phyloP scores from a whole-genome alignment of 2,113 vertebrate genomes.

The Vulpes lagopus region DNA sequence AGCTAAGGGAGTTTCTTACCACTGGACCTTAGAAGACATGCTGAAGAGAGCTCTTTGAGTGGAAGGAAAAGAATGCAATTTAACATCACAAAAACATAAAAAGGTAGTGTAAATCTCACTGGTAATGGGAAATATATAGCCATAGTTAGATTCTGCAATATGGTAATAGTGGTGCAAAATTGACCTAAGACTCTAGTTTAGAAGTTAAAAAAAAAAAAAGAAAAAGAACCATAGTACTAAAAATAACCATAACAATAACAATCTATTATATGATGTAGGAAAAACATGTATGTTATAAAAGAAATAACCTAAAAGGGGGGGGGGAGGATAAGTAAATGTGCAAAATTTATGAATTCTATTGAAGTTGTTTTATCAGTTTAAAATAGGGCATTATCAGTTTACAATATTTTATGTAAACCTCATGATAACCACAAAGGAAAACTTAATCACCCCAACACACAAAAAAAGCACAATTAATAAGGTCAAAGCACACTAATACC shows the following conservation, averaged over 20 bases:
- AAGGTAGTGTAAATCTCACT: background rate
- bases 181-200: background rate
- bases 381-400: background rate
- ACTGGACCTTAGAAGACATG: background rate
- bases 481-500: background rate
- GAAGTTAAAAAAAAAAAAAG: background rate
- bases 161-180: background rate
- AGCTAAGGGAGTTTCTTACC: background rate
- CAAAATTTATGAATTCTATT: background rate
- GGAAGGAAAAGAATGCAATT: background rate
- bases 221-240: background rate
- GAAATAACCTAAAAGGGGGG: background rate
- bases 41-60: background rate
- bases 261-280: no score
- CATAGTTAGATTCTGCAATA: background rate
- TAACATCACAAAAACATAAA: background rate
- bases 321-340: background rate
- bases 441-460: background rate
- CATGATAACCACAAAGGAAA: background rate
- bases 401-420: background rate
- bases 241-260: no score
- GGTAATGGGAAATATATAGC: background rate
- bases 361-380: background rate
- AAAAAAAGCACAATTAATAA: background rate
- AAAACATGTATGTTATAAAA: no score